Evolutionary conservation across 2,888 invertebrate genomes (phyloP), one percentile per base, ranked within the genome.

Genomic region (Brenthis ino): DNA sequence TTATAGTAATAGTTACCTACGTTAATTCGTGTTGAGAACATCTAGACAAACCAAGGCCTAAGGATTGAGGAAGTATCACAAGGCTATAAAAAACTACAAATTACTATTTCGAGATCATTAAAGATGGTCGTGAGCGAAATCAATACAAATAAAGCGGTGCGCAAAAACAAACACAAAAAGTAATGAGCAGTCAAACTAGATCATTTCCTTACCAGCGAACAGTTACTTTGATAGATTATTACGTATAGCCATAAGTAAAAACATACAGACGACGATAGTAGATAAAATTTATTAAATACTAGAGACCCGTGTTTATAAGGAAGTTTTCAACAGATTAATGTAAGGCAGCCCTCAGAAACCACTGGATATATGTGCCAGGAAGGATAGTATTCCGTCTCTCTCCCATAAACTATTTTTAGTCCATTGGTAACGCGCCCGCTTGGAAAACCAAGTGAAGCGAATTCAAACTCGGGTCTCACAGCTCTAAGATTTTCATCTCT

Each of bases 31-130:
- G 84, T 76, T 56, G 74, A 70, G 77, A 84, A 87, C 89, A 90
- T 88, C 89, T 90, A 89, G 88, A 79, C 82, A 74, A 84, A 83
- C 81, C 90, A 88, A 89, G 89, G 89, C 85, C 85, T 86, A 79
- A 81, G 81, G 84, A 88, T 85, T 84, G 85, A 87, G 89, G 89
- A 89, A 91, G 88, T 86, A 61, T 68, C 70, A 77, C 82, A 79
- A 78, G 78, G 75, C 71, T 71, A 79, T 77, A 85, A 88, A 88
- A 87, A 88, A 85, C 82, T 79, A 80, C 85, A 83, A 84, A 80
- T 81, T 79, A 85, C 84, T 82, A 85, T 85, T 83, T 83, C 81
- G 78, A 81, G 83, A 85, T 84, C 83, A 87, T 87, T 88, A 87
- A 84, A 85, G 83, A 85, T 84, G 81, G 81, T 85, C 81, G 79